phyloP scores from a whole-genome alignment of 2,888 invertebrate species.

The Listrodromus nycthemerus region DNA sequence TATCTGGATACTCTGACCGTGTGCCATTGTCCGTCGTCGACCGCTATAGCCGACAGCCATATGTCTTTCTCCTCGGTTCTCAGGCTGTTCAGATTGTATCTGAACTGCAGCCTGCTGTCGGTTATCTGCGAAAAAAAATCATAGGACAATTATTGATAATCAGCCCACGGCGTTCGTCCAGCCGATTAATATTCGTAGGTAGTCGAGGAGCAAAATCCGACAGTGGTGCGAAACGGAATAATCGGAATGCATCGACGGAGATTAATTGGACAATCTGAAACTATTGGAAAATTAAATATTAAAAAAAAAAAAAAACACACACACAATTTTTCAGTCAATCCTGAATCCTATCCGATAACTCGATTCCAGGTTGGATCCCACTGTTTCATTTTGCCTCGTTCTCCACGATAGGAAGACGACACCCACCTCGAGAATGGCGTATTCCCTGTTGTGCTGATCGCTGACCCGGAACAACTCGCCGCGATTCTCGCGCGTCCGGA shows the following conservation, averaged over 20 bases:
- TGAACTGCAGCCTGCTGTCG: slow-evolving; percentile 94
- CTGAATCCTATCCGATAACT: too few species aligned
- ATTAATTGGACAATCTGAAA: too few species aligned
- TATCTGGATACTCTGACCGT: slow-evolving; percentile 95
- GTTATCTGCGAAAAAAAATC: slow-evolving; percentile 89
- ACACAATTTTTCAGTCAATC: not conserved
- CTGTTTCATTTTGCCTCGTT: not conserved
- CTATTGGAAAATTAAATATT: too few species aligned
- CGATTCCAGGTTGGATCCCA: too few species aligned
- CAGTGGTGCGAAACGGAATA: too few species aligned
- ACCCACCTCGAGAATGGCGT: slow-evolving; percentile 92
- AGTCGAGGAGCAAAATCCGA: too few species aligned
- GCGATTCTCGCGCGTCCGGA: slow-evolving; percentile 96
- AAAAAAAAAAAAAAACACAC: too few species aligned
- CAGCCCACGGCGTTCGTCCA: not conserved
- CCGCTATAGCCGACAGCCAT: slow-evolving; percentile 94
- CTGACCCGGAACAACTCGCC: slow-evolving; percentile 97
- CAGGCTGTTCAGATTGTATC: slow-evolving; percentile 96
- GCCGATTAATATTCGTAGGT: not conserved
- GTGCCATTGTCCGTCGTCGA: slow-evolving; percentile 99
- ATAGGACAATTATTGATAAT: not conserved
- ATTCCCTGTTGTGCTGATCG: slow-evolving; percentile 97
- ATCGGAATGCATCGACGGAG: too few species aligned
- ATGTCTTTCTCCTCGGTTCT: slow-evolving; percentile 96
- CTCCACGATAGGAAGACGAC: not conserved